These are phyloP conservation scores for Sander lucioperca DNA, from an alignment of 2,113 vertebrate species.

Conservation along the genomic window DNA sequence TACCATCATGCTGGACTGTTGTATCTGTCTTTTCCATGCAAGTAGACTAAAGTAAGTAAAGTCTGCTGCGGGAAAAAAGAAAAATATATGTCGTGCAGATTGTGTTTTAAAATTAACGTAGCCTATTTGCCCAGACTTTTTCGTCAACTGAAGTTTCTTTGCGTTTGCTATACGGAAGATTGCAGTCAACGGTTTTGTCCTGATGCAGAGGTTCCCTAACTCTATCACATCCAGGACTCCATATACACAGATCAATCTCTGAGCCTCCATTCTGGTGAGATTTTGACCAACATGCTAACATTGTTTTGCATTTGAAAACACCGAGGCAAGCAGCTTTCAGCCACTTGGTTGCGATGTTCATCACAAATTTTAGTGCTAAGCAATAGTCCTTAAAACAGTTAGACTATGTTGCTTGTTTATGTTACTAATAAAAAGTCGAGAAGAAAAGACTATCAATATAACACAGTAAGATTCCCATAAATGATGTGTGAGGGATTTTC, in stretches of 20 bases:
- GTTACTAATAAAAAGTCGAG: background rate
- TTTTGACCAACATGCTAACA: background rate
- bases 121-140: no score
- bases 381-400: no score
- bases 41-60: background rate
- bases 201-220: background rate
- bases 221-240: background rate
- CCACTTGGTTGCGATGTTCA: background rate
- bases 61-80: background rate
- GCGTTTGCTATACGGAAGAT: background rate
- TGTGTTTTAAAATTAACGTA: background rate
- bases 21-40: background rate
- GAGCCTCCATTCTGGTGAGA: background rate
- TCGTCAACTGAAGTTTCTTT: background rate
- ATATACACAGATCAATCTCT: background rate
- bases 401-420: background rate
- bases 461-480: background rate
- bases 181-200: background rate
- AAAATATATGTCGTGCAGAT: background rate
- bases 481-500: background rate
- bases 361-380: background rate
- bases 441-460: background rate
- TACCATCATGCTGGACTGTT: constrained; percentile 19
- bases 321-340: background rate
- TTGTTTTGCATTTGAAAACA: background rate